phyloP scores from a whole-genome alignment of 2,888 invertebrate species.

The Ischnus inquisitorius region DNA sequence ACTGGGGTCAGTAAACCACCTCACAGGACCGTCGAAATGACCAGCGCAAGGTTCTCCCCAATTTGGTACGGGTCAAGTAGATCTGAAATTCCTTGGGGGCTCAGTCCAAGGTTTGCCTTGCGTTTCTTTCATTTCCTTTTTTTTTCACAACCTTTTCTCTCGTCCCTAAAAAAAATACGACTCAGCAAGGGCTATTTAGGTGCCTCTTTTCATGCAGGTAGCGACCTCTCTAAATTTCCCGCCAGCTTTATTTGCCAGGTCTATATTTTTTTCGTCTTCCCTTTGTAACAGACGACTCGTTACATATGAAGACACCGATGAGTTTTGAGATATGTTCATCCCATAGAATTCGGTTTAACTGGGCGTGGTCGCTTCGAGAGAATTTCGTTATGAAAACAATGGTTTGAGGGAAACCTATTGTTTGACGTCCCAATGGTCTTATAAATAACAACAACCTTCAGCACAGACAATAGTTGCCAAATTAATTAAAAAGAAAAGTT shows the following conservation, averaged over 20 bases:
- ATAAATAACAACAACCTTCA: too few species aligned
- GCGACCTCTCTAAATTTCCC: conserved; percentile 30
- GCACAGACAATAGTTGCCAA: too few species aligned
- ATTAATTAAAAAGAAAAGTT: not conserved
- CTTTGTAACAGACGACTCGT: not conserved
- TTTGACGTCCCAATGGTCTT: not conserved
- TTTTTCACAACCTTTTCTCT: conserved; percentile 19
- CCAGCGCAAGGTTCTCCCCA: conserved; percentile 21
- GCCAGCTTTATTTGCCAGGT: conserved; percentile 24
- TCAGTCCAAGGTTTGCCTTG: conserved; percentile 24
- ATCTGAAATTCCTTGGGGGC: conserved; percentile 27
- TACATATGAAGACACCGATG: not conserved
- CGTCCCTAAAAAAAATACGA: conserved; percentile 52
- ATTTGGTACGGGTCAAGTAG: conserved; percentile 61
- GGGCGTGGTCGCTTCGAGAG: not conserved
- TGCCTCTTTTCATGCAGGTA: conserved; percentile 10
- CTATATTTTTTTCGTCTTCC: conserved; percentile 7
- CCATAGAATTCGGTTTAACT: not conserved
- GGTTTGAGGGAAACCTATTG: not conserved
- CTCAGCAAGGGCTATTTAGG: conserved; percentile 51
- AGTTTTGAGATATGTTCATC: not conserved
- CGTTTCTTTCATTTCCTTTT: conserved; percentile 14
- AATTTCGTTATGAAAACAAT: not conserved
- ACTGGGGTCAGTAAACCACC: conserved; percentile 42
- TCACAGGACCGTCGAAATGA: conserved; percentile 20